These are phyloP conservation scores for Taenaris catops DNA, from an alignment of 2,888 invertebrate genomes.

Conservation along the genomic window DNA sequence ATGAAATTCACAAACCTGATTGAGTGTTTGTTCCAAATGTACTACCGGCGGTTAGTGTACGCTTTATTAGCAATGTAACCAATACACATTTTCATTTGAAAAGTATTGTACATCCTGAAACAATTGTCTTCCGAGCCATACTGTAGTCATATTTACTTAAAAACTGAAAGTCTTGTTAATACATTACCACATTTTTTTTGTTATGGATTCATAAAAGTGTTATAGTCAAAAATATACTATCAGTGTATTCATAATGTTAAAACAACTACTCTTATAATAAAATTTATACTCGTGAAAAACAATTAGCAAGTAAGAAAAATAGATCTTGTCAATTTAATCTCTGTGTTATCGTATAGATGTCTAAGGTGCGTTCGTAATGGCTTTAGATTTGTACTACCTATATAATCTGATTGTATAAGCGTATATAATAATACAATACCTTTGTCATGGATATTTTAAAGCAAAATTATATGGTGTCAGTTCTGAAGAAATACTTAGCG, in stretches of 20 bases:
- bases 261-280: too few relatives aligned
- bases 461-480: slow-evolving; percentile 9
- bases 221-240: neutral
- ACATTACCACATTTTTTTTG: slow-evolving; percentile 1
- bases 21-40: too few relatives aligned
- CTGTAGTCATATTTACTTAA: too few relatives aligned
- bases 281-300: too few relatives aligned
- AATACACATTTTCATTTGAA: too few relatives aligned
- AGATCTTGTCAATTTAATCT: slow-evolving; percentile 17
- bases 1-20: too few relatives aligned
- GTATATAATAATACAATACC: neutral
- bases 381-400: slow-evolving; percentile 14
- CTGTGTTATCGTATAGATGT: slow-evolving; percentile 11
- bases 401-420: slow-evolving; percentile 1
- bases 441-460: neutral
- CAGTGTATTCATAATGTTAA: too few relatives aligned
- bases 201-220: neutral
- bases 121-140: too few relatives aligned
- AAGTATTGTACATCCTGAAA: too few relatives aligned
- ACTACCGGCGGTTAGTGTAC: too few relatives aligned
- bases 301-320: slow-evolving; percentile 9
- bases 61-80: too few relatives aligned
- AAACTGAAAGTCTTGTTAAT: neutral
- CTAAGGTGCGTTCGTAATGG: slow-evolving; percentile 8
- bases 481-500: too few relatives aligned